Percentiles rank a stretch among this genome's conserved stretches.
Conservation (phyloP, 2,888 invertebrate species). For the Philaethria dido region DNA sequence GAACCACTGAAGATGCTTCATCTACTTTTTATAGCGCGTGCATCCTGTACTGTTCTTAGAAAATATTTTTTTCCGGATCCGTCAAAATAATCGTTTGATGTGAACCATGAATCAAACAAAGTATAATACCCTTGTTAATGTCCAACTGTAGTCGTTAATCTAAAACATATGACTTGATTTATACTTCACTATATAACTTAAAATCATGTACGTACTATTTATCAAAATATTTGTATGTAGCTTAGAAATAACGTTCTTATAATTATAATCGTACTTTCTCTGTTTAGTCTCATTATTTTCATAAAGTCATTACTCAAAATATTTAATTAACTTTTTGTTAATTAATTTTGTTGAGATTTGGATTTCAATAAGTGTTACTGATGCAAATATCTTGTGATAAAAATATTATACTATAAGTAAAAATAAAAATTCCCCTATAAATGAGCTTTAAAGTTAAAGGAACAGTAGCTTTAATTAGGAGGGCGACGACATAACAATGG, state of each 20-base stretch:
- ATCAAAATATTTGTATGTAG: background rate
- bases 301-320: background rate
- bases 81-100: slow-evolving; percentile 51
- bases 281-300: background rate
- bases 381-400: background rate
- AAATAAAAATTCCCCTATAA: background rate
- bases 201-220: slow-evolving; percentile 13
- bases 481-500: slow-evolving; percentile 33
- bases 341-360: background rate
- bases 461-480: slow-evolving; percentile 39
- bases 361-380: background rate
- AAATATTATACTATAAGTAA: background rate
- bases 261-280: background rate
- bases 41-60: slow-evolving; percentile 65
- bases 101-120: slow-evolving; percentile 57
- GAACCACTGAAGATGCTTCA: slow-evolving; percentile 69
- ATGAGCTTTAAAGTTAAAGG: slow-evolving; percentile 36
- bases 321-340: background rate
- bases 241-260: background rate
- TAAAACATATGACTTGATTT: slow-evolving; percentile 44
- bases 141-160: slow-evolving; percentile 46
- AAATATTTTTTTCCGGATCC: slow-evolving; percentile 51
- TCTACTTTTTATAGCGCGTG: slow-evolving; percentile 68
- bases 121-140: slow-evolving; percentile 47
- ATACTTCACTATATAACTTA: slow-evolving; percentile 21